Evolutionary conservation across 2,113 vertebrate species (phyloP).

Genomic region (Sclerurus mexicanus): DNA sequence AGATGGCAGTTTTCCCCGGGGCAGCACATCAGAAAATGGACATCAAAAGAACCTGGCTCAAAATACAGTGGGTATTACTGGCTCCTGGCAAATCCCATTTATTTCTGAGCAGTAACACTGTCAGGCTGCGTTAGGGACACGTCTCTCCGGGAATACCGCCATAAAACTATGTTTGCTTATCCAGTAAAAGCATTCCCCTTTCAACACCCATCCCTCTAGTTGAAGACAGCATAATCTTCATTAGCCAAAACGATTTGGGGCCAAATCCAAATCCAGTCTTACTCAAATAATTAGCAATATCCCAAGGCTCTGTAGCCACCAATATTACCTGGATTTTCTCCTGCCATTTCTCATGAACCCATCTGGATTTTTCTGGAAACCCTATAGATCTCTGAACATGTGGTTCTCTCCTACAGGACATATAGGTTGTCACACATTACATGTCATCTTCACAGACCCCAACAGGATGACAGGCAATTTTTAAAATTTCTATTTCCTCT

Average conservation of each 20-base stretch:
- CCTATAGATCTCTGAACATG: neutral
- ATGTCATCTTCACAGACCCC: neutral
- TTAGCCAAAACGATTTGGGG: neutral
- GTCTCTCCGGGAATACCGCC: neutral
- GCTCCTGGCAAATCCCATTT: slow-evolving; percentile 20
- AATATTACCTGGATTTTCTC: neutral
- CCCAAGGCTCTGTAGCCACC: neutral
- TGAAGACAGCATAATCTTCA: neutral
- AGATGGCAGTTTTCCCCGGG: slow-evolving; percentile 1
- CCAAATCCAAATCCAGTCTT: neutral
- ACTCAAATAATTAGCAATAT: neutral
- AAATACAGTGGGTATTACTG: neutral
- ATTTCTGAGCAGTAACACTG: neutral
- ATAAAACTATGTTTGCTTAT: neutral
- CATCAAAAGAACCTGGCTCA: slow-evolving; percentile 37
- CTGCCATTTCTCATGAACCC: neutral
- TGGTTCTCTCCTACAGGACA: neutral
- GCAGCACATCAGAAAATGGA: slow-evolving; percentile 38
- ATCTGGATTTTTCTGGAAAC: neutral
- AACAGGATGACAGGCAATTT: neutral
- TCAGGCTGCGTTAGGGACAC: neutral
- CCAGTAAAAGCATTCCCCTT: neutral
- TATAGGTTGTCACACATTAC: neutral
- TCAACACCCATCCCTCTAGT: neutral
- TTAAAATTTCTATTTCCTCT: neutral